Base-by-base conservation (phyloP, 1,140 invertebrate genomes). In the Triops cancriformis region DNA sequence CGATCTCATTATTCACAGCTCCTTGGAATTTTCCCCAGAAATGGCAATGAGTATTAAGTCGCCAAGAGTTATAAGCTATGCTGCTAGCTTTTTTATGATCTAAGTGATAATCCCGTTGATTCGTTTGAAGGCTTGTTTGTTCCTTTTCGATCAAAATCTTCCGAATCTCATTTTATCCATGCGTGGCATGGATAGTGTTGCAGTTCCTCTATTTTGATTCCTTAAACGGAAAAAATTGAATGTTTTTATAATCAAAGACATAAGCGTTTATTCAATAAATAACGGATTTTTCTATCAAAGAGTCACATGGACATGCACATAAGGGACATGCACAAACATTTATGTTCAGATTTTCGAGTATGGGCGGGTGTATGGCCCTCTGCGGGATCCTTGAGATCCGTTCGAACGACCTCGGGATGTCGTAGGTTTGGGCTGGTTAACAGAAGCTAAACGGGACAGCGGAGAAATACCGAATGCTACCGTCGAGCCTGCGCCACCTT, bases 191-290 rank as follows among this genome's bases (percentile, higher is more conserved):
- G 51, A 64, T 23, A 23, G 51, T 64, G 18, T 64, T 64, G 10
- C 6, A 64, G 14, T 7, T 64, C 51, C 4, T 64, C 23, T 64
- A 64, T 23, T 23, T 64, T 64, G 18, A n/a, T 64, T 18, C 23
- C 18, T n/a, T 23, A 64, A 18, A 23, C 23, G 51, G 23, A 23
- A 64, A 64, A n/a, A 18, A 12, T 23, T 64, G 18, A 45, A 45
- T n/a, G 23, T 64, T 64, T 18, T 64, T 64, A 18, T n/a, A 64
- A 64, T 64, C 23, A 64, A 18, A 64, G 14, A 64, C 31, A 64
- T 64, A 1, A 64, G 51, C 51, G 51, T 64, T 64, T 64, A 64
- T 64, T 64, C 51, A 64, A 64, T 64, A 64, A 64, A 64, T 64
- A 64, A 18, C 31, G 31, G 51, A 23, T 64, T 64, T 64, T 64